Conservation (phyloP, 2,797 vertebrate species). For the Sebastes baramenuke region DNA sequence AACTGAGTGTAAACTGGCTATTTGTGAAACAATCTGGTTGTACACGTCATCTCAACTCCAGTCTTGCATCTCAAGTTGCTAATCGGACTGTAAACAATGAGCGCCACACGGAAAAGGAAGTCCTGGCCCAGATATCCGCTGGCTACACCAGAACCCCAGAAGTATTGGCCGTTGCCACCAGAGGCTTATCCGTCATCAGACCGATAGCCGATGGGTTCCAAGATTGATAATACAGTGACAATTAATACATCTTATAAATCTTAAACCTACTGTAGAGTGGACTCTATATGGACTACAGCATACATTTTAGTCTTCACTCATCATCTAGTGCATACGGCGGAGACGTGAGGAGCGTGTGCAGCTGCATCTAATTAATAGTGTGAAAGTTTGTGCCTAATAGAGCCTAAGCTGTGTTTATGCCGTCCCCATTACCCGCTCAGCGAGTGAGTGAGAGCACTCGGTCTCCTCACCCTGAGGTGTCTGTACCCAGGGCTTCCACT, state of each 20-base stretch:
- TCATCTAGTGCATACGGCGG: slow-evolving; percentile 3
- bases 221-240: slow-evolving; percentile 1
- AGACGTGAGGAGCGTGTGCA: slow-evolving; percentile 34
- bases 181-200: background rate
- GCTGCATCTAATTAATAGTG: slow-evolving; percentile 64
- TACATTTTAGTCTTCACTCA: slow-evolving; percentile 11
- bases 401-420: slow-evolving; percentile 52
- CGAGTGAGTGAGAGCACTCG: slow-evolving; percentile 12
- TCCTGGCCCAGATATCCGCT: too few species aligned
- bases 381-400: slow-evolving; percentile 51
- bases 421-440: slow-evolving; percentile 29
- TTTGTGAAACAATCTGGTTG: too few species aligned
- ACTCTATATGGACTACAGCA: background rate
- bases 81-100: too few species aligned
- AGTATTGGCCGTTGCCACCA: too few species aligned
- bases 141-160: too few species aligned
- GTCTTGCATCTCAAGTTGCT: too few species aligned
- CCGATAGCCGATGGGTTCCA: background rate
- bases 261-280: background rate
- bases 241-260: background rate
- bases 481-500: slow-evolving; percentile 72
- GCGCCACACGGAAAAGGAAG: too few species aligned
- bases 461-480: slow-evolving; percentile 53
- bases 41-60: too few species aligned
- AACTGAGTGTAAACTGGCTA: background rate